These are phyloP conservation scores for Zaprionus capensis DNA, from an alignment of 1,140 invertebrate genomes.

Conservation along the genomic window DNA sequence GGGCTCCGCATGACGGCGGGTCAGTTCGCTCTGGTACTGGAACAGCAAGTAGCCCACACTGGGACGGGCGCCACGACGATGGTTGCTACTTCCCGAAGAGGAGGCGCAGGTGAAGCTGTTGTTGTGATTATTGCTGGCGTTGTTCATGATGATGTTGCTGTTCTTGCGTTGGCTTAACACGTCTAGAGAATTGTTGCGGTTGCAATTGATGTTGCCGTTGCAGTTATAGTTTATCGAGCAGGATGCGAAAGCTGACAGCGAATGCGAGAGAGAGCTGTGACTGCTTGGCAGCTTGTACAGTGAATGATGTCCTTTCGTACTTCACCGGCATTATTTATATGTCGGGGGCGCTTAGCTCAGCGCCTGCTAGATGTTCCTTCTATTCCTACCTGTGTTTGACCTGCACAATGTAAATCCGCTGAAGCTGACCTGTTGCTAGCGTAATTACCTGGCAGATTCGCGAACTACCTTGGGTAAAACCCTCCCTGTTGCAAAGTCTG, in stretches of 20 bases:
- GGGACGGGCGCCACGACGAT: conserved; percentile 56
- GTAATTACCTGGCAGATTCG: conserved; percentile 67
- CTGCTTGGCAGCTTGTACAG: conserved; percentile 59
- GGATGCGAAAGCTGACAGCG: not conserved
- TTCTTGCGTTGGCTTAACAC: conserved; percentile 60
- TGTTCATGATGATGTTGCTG: not conserved
- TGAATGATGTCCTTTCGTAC: conserved; percentile 74
- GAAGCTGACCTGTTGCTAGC: conserved; percentile 52
- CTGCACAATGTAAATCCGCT: conserved; percentile 19
- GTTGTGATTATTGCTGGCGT: not conserved
- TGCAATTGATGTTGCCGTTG: not conserved
- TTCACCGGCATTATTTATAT: conserved; percentile 77
- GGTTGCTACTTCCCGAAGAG: conserved; percentile 11
- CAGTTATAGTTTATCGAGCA: not conserved
- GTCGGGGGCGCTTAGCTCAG: conserved; percentile 45
- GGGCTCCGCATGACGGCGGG: conserved; percentile 69
- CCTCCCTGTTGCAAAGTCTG: not conserved
- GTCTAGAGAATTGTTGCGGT: conserved; percentile 9
- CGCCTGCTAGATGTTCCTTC: conserved; percentile 12
- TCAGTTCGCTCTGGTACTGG: conserved; percentile 70
- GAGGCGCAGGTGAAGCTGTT: not conserved
- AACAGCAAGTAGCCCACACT: conserved; percentile 72
- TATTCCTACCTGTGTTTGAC: conserved; percentile 39
- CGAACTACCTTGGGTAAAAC: conserved; percentile 29
- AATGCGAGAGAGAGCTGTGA: conserved; percentile 34